phyloP scores from a whole-genome alignment of 1,140 invertebrate genomes.

The Nylanderia fulva region DNA sequence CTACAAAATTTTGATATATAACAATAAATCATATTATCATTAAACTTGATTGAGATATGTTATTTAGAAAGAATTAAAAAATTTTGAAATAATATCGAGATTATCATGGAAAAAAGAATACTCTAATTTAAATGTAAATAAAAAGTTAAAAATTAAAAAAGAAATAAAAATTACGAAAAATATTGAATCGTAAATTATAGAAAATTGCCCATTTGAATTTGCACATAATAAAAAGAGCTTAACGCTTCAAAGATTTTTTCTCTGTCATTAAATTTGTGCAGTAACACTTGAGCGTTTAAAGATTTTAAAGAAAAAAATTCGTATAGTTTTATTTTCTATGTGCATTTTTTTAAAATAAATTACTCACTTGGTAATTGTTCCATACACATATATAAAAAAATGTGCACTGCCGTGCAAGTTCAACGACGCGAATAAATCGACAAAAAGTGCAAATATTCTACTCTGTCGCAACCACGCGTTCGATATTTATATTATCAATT shows the following conservation, averaged over 20 bases:
- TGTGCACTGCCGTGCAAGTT: background rate
- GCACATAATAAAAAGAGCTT: background rate
- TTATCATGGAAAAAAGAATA: background rate
- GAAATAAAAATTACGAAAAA: background rate
- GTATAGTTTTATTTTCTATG: background rate
- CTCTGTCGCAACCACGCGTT: background rate
- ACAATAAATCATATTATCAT: background rate
- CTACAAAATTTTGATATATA: background rate
- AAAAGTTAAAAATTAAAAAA: background rate
- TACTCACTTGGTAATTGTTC: background rate
- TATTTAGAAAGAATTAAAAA: background rate
- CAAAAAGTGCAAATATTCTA: conserved; percentile 45
- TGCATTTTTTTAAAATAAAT: conserved; percentile 42
- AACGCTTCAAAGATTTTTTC: background rate
- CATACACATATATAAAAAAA: background rate
- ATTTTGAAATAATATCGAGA: background rate
- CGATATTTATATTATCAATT: conserved; percentile 46
- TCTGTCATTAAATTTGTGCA: background rate
- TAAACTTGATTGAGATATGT: background rate
- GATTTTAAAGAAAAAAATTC: background rate
- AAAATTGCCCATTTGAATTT: background rate
- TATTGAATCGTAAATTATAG: background rate
- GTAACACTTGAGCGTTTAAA: background rate
- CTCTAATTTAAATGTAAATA: background rate
- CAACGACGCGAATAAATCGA: conserved; percentile 22